Base-by-base conservation (phyloP, 2,113 vertebrate genomes). In the Onychostoma macrolepis region DNA sequence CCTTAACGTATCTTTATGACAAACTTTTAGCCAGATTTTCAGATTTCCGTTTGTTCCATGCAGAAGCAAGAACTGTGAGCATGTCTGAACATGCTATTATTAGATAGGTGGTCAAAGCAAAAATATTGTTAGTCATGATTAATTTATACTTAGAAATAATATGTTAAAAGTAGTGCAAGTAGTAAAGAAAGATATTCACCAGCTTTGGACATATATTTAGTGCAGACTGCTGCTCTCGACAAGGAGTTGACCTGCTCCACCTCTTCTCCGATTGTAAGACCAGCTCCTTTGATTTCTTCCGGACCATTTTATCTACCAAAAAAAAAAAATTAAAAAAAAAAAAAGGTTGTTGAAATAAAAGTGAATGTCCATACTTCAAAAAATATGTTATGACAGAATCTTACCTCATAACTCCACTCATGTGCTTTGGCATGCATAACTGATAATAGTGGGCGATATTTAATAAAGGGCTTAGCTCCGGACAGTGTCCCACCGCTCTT, bases 371-470 rank as follows among this genome's bases (percentile, higher is more conserved):
- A 38, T 36, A 21, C 6, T 17, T 3, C 67, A 71, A 72, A 72
- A n/a, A 38, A 21, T 4, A 72, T 72, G 7, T 21, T 38, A 72
- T 0, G 17, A 38, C 19, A 72, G 6, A 72, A 72, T 72, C 3
- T 38, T 72, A 72, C 69, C 69, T 72, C 69, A 38, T 33, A 72
- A 38, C 69, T 38, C 69, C 33, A 72, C 30, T 71, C 30, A 9
- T 71, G 67, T 71, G 67, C 67, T 71, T 71, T 71, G 67, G 67
- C 67, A 71, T 71, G 67, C 67, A 71, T 71, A 38, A 71, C 67
- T 19, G 67, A 71, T 71, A 36, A 36, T 21, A 71, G 33, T 71
- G 69, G 33, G 17, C 3, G 33, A 71, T 71, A 21, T 33, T 71
- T 36, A 71, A 38, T 36, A 71, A 71, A 71, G 67, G 33, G 6